Conservation (phyloP, 2,797 vertebrate genomes). For the Sylvilagus floridanus region DNA sequence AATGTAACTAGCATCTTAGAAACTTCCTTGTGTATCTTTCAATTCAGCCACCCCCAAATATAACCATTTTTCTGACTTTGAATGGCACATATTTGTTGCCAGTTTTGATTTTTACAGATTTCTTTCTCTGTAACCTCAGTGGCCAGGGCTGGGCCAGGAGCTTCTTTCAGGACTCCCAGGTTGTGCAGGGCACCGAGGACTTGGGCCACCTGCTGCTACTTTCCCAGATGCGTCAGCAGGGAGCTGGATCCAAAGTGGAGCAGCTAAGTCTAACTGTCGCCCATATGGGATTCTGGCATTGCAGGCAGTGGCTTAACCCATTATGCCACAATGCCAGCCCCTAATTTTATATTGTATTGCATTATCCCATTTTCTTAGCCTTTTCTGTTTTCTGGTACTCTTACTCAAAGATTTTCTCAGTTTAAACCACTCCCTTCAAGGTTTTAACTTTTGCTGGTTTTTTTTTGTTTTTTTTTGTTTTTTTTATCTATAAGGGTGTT, state of each 20-base stretch:
- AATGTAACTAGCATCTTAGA: not conserved
- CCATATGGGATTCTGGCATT: too few species aligned
- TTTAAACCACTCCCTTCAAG: not conserved
- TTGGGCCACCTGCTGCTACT: too few species aligned
- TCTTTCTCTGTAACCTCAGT: too few species aligned
- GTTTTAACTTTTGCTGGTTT: not conserved
- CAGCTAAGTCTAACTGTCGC: too few species aligned
- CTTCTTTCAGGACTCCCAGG: too few species aligned
- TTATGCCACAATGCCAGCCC: too few species aligned
- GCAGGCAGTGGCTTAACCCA: too few species aligned
- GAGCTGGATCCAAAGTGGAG: too few species aligned
- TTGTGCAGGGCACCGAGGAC: too few species aligned
- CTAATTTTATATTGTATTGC: too few species aligned
- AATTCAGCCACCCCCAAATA: not conserved
- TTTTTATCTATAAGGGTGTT: not conserved
- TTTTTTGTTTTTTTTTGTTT: not conserved
- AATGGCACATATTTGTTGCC: not conserved
- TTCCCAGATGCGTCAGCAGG: too few species aligned
- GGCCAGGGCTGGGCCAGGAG: too few species aligned
- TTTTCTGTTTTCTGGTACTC: not conserved
- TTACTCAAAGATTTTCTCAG: not conserved
- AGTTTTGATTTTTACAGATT: not conserved
- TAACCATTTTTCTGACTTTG: not conserved
- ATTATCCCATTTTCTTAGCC: not conserved
- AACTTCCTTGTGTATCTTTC: not conserved